phyloP scores from a whole-genome alignment of 2,113 vertebrate species.

The Salvelinus alpinus region DNA sequence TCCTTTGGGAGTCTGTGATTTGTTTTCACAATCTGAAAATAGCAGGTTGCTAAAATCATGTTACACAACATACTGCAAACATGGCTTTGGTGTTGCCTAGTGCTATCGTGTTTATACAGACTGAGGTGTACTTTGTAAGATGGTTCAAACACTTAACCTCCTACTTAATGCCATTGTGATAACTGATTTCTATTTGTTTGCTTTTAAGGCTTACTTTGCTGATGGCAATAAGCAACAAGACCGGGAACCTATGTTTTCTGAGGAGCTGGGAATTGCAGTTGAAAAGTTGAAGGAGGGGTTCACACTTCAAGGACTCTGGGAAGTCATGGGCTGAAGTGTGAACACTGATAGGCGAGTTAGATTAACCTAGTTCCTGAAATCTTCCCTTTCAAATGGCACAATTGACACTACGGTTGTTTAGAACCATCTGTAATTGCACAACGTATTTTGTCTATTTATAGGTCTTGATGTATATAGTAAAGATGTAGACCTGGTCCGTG shows the following conservation, averaged over 20 bases:
- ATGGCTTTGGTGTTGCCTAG: constrained; percentile 53
- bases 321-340: constrained; percentile 85
- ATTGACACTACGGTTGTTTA: not conserved
- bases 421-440: constrained; percentile 8
- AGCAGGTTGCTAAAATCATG: constrained; percentile 49
- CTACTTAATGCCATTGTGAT: constrained; percentile 15
- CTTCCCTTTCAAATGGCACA: not conserved
- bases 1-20: constrained; percentile 31
- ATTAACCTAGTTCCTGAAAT: not conserved
- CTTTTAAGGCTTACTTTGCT: constrained; percentile 92
- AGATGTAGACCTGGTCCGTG: not conserved
- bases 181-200: constrained; percentile 31
- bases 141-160: constrained; percentile 11
- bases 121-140: constrained; percentile 16
- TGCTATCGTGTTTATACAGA: constrained; percentile 36
- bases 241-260: constrained; percentile 90
- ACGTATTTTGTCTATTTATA: constrained; percentile 22
- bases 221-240: constrained; percentile 98
- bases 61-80: constrained; percentile 46
- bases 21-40: constrained; percentile 67
- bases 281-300: constrained; percentile 96
- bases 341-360: constrained; percentile 1
- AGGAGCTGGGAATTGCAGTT: constrained; percentile 93
- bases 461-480: not conserved
- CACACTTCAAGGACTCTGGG: constrained; percentile 95